Percentiles rank a stretch among this genome's conserved stretches.
Evolutionary conservation across 1,140 invertebrate genomes (phyloP).

Genomic region (Calliphora vicina): DNA sequence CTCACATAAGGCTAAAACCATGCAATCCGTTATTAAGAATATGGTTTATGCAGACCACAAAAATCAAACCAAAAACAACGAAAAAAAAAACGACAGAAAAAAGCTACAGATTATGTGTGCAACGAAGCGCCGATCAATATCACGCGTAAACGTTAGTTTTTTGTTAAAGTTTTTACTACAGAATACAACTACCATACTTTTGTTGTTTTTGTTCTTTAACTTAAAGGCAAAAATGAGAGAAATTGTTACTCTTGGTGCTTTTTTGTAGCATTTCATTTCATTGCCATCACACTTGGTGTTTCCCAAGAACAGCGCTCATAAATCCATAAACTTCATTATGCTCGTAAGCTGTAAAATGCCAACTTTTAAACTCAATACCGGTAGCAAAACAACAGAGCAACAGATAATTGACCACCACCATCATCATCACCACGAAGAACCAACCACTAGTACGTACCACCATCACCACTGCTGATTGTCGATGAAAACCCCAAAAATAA

Average conservation of each 20-base stretch:
- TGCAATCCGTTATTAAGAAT: constrained; percentile 18
- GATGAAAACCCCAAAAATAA: background rate
- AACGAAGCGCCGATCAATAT: constrained; percentile 30
- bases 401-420: constrained; percentile 29
- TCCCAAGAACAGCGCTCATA: constrained; percentile 15
- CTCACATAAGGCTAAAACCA: background rate
- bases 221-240: constrained; percentile 21
- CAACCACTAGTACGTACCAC: background rate
- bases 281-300: background rate
- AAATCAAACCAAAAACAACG: background rate
- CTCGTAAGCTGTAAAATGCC: background rate
- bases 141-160: constrained; percentile 25
- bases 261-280: background rate
- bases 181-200: background rate
- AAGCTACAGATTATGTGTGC: constrained; percentile 29
- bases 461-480: background rate
- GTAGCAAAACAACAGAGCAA: background rate
- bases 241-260: constrained; percentile 5
- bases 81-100: too few relatives aligned
- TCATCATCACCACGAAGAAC: too few relatives aligned
- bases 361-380: constrained; percentile 23
- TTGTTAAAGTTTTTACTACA: background rate
- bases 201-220: constrained; percentile 7
- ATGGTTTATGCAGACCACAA: background rate
- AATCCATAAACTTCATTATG: constrained; percentile 20